Conservation (phyloP, 2,797 vertebrate species). For the Sciurus vulgaris region DNA sequence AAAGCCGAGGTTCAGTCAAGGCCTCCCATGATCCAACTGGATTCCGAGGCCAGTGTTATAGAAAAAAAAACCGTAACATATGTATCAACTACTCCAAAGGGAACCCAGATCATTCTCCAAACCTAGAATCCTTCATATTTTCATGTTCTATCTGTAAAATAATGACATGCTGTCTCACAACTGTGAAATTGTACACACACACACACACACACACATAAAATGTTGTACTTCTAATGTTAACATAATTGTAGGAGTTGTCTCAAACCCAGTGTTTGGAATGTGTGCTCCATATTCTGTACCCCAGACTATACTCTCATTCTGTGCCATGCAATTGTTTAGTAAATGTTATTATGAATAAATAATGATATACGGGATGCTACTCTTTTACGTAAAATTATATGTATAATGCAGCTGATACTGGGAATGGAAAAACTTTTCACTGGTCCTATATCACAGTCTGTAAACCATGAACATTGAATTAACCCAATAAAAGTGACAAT, state of each 20-base stretch:
- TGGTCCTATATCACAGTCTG: constrained; percentile 76
- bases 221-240: constrained; percentile 65
- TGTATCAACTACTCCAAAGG: neutral
- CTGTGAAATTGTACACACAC: constrained; percentile 9
- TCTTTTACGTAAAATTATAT: constrained; percentile 75
- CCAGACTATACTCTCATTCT: constrained; percentile 63
- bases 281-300: constrained; percentile 25
- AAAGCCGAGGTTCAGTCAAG: neutral
- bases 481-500: constrained; percentile 83
- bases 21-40: neutral
- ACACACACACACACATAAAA: neutral
- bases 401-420: constrained; percentile 77
- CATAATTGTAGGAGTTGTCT: constrained; percentile 65
- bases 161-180: constrained; percentile 22
- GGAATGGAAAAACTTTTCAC: constrained; percentile 69
- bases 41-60: neutral
- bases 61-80: constrained; percentile 7
- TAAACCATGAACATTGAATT: constrained; percentile 82
- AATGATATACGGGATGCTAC: constrained; percentile 60
- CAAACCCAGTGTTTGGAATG: constrained; percentile 51
- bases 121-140: constrained; percentile 39
- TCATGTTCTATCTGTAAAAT: constrained; percentile 55
- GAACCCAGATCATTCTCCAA: neutral
- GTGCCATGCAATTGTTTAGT: constrained; percentile 67
- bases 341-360: constrained; percentile 83